These are phyloP conservation scores for Drosophila parvula DNA, from an alignment of 1,140 invertebrate species.

Conservation along the genomic window DNA sequence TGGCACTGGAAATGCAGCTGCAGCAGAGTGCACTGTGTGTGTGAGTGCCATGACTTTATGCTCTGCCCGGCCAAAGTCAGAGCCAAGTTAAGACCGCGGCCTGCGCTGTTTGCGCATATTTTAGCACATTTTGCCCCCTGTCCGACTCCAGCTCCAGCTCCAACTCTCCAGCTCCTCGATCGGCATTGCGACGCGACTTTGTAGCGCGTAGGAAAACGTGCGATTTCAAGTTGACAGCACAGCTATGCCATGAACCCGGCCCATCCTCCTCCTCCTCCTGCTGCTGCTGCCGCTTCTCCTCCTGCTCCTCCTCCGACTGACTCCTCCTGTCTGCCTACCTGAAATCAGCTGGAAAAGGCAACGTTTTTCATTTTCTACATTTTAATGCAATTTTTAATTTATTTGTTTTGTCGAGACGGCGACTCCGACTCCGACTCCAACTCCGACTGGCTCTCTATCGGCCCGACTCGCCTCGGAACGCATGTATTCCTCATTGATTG, in stretches of 20 bases:
- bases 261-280: conserved; percentile 42
- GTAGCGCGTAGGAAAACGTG: conserved; percentile 80
- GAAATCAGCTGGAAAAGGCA: conserved; percentile 79
- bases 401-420: conserved; percentile 72
- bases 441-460: conserved; percentile 34
- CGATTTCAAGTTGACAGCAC: conserved; percentile 81
- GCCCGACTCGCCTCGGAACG: conserved; percentile 43
- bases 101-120: conserved; percentile 76
- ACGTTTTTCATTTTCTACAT: conserved; percentile 82
- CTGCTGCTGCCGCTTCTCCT: conserved; percentile 14
- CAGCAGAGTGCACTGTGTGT: conserved; percentile 25
- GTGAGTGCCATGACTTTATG: conserved; percentile 61
- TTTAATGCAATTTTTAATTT: conserved; percentile 83
- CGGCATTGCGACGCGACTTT: conserved; percentile 71
- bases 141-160: conserved; percentile 22
- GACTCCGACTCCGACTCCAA: conserved; percentile 21
- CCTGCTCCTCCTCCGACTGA: not conserved
- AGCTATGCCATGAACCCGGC: conserved; percentile 79
- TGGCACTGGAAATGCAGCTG: conserved; percentile 21
- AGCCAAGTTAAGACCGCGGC: conserved; percentile 43
- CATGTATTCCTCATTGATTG: conserved; percentile 81
- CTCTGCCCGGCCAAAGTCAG: conserved; percentile 35
- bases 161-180: conserved; percentile 48
- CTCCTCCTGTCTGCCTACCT: conserved; percentile 24
- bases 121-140: conserved; percentile 74